Percentiles rank a stretch among this genome's conserved stretches.
Conservation (phyloP, 2,888 invertebrate genomes). For the Apeira syringaria region DNA sequence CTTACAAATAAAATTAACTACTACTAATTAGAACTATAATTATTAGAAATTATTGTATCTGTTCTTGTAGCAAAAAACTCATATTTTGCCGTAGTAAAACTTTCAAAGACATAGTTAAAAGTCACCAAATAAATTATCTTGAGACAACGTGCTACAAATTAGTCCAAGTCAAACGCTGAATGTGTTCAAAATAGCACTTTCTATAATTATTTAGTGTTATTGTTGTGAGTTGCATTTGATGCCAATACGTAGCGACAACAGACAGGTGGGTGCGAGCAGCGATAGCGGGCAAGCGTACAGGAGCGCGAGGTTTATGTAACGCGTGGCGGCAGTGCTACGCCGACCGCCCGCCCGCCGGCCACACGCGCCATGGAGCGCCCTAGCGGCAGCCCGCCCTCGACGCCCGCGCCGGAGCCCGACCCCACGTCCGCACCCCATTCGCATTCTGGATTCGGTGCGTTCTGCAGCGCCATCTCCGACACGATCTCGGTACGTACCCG, state of each 20-base stretch:
- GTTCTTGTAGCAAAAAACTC: no score
- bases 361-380: slow-evolving; percentile 65
- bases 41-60: no score
- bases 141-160: slow-evolving; percentile 57
- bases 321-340: slow-evolving; percentile 68
- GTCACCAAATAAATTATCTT: slow-evolving; percentile 41
- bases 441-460: slow-evolving; percentile 74
- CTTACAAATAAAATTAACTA: no score
- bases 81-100: no score
- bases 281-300: slow-evolving; percentile 43
- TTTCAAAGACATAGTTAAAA: no score
- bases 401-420: slow-evolving; percentile 9
- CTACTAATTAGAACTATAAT: no score
- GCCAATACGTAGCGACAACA: slow-evolving; percentile 76
- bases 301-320: slow-evolving; percentile 66
- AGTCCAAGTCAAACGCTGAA: slow-evolving; percentile 53
- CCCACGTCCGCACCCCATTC: slow-evolving; percentile 41
- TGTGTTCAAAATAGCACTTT: slow-evolving; percentile 63
- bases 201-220: slow-evolving; percentile 80
- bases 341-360: slow-evolving; percentile 64
- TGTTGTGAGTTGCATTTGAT: slow-evolving; percentile 73
- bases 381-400: slow-evolving; percentile 51
- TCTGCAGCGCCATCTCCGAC: slow-evolving; percentile 80
- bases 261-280: slow-evolving; percentile 73
- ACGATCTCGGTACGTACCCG: slow-evolving; percentile 75